Evolutionary conservation across 2,113 vertebrate species (phyloP).

Genomic region (Cisticola juncidis): DNA sequence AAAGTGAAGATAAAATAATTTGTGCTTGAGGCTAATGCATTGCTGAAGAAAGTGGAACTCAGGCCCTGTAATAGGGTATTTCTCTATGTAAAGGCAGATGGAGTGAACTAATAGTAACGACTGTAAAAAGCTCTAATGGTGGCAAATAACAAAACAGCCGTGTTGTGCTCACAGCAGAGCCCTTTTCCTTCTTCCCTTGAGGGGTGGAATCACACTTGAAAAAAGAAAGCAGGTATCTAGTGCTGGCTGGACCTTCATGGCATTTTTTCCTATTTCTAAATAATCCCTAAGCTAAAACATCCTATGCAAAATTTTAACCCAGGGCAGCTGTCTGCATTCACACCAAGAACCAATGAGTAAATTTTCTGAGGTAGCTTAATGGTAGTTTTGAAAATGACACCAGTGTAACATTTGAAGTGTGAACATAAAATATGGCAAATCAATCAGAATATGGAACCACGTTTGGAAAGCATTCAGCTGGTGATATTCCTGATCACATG

Average conservation of each 20-base stretch:
- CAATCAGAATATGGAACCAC: slow-evolving; percentile 38
- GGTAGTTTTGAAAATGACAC: slow-evolving; percentile 28
- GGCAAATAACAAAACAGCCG: background rate
- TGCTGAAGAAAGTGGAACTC: background rate
- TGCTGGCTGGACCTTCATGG: background rate
- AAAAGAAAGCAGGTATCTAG: background rate
- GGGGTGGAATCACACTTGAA: background rate
- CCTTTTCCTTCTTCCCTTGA: background rate
- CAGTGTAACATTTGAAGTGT: slow-evolving; percentile 40
- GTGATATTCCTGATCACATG: background rate
- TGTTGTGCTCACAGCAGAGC: background rate
- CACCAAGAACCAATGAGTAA: slow-evolving; percentile 3
- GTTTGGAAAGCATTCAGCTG: slow-evolving; percentile 47
- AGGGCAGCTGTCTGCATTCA: background rate
- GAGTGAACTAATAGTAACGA: background rate
- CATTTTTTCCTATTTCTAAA: slow-evolving; percentile 10
- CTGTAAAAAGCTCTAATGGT: background rate
- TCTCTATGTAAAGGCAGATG: background rate
- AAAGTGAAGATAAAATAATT: background rate
- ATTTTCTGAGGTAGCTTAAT: slow-evolving; percentile 10
- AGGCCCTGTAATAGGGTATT: background rate
- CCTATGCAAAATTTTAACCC: background rate
- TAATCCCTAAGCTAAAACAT: background rate
- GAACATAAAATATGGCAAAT: slow-evolving; percentile 58
- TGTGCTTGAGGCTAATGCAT: background rate